Percentiles rank a stretch among this genome's conserved stretches.
These are phyloP conservation scores for Plecotus auritus DNA, from an alignment of 2,113 vertebrate species.

Conservation along the genomic window DNA sequence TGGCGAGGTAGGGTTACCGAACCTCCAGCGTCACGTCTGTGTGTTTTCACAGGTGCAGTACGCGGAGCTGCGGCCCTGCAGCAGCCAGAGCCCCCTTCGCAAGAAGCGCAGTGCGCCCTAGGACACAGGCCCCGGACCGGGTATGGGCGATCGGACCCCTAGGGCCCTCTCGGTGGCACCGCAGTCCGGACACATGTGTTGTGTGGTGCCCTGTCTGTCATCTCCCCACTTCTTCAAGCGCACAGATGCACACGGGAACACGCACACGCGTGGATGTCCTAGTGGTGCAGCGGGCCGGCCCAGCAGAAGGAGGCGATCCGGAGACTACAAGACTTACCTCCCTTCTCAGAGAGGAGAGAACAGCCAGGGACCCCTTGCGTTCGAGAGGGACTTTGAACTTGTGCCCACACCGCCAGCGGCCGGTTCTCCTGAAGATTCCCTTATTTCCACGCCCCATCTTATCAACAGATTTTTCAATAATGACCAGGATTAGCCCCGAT, in stretches of 20 bases:
- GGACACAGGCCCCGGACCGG: not conserved
- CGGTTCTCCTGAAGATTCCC: constrained; percentile 69
- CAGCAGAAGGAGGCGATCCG: not conserved
- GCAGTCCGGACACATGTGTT: not conserved
- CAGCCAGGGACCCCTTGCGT: not conserved
- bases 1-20: constrained; percentile 92
- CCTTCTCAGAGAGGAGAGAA: not conserved
- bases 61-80: constrained; percentile 85
- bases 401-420: constrained; percentile 58
- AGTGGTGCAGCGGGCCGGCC: accelerated
- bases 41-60: constrained; percentile 99
- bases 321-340: not conserved
- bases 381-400: constrained; percentile 57
- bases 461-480: constrained; percentile 48
- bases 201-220: not conserved
- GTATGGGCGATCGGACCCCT: not conserved
- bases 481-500: constrained; percentile 53
- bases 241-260: not conserved
- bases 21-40: constrained; percentile 86
- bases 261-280: not conserved
- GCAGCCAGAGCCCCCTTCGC: constrained; percentile 85
- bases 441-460: constrained; percentile 42
- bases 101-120: constrained; percentile 86
- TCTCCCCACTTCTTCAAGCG: not conserved
- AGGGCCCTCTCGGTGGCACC: not conserved